These are phyloP conservation scores for Serrognathus titanus DNA, from an alignment of 2,888 invertebrate species.

Conservation along the genomic window DNA sequence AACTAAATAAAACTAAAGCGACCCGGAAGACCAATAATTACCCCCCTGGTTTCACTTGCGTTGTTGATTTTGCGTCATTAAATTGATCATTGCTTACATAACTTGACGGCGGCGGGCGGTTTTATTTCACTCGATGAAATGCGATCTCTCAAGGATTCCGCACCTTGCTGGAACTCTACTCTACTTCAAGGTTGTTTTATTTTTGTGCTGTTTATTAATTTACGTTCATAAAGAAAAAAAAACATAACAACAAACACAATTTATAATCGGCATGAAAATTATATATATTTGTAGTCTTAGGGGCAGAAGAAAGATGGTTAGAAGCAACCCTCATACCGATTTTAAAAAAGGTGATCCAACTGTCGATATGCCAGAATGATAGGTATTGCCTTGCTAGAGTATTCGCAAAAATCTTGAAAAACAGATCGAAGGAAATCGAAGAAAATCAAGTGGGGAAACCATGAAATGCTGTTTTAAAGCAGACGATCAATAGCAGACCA, in stretches of 20 bases:
- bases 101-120: neutral
- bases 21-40: slow-evolving; percentile 7
- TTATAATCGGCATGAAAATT: neutral
- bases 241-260: neutral
- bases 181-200: slow-evolving; percentile 9
- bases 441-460: no score
- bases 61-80: neutral
- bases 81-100: slow-evolving; percentile 11
- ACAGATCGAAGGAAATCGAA: no score
- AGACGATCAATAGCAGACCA: no score
- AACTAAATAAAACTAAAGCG: neutral
- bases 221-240: neutral
- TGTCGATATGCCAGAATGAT: no score
- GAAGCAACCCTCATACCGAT: no score
- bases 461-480: no score
- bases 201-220: neutral
- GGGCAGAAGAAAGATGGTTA: no score
- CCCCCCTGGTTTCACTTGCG: neutral
- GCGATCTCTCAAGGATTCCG: slow-evolving; percentile 14
- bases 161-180: slow-evolving; percentile 10
- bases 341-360: no score
- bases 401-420: no score
- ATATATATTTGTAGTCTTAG: no score
- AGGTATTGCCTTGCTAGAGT: no score
- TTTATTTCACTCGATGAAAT: slow-evolving; percentile 10